Percentiles rank a stretch among this genome's conserved stretches.
Evolutionary conservation across 2,888 invertebrate genomes (phyloP).

Genomic region (Apodemia mormo): DNA sequence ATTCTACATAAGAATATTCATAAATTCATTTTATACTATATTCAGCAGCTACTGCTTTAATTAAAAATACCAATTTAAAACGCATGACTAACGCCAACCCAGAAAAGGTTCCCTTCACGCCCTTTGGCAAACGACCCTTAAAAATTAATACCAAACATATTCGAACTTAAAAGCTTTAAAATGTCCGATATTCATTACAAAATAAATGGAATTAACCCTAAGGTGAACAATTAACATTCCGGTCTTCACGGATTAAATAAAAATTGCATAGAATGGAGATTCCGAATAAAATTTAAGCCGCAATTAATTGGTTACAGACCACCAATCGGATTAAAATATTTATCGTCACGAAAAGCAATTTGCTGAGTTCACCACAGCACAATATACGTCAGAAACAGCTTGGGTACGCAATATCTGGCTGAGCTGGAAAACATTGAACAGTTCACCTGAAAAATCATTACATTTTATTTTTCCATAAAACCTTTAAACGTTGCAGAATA

Average conservation of each 20-base stretch:
- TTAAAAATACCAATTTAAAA: constrained; percentile 17
- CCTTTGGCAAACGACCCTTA: constrained; percentile 14
- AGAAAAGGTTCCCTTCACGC: neutral
- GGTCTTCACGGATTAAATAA: constrained; percentile 19
- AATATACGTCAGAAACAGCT: constrained; percentile 72
- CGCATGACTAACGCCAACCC: neutral
- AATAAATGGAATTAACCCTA: constrained; percentile 9
- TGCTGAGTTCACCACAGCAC: constrained; percentile 73
- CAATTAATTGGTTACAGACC: constrained; percentile 76
- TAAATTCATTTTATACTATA: neutral
- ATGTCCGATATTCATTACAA: neutral
- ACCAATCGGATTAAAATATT: constrained; percentile 79
- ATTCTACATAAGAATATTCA: neutral
- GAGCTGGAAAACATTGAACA: constrained; percentile 36
- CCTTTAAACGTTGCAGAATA: neutral
- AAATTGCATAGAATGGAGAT: constrained; percentile 32
- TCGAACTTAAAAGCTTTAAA: constrained; percentile 9
- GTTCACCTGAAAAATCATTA: constrained; percentile 53
- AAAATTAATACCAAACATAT: constrained; percentile 17
- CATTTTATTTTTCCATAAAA: constrained; percentile 2
- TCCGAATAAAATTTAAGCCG: constrained; percentile 60
- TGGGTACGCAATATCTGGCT: constrained; percentile 65
- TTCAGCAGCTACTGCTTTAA: neutral
- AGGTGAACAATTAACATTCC: constrained; percentile 21
- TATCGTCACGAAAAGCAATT: constrained; percentile 78